Conservation (phyloP, 2,113 vertebrate genomes). For the Mus pahari region DNA sequence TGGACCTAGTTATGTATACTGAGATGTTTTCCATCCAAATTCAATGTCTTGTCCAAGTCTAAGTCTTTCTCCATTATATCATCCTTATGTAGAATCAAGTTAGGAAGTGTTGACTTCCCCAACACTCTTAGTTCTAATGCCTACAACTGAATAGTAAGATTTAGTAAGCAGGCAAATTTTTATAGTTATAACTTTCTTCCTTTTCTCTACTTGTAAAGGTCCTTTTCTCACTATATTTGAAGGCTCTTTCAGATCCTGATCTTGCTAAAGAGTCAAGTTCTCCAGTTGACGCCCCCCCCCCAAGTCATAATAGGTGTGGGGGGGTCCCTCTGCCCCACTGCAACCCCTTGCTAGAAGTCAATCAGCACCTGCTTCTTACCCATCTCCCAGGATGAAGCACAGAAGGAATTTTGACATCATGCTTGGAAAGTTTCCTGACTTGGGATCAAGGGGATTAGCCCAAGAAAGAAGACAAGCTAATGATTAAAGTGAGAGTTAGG, state of each 20-base stretch:
- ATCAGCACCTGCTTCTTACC: slow-evolving; percentile 11
- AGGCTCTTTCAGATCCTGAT: slow-evolving; percentile 26
- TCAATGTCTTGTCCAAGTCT: not conserved
- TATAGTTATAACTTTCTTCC: not conserved
- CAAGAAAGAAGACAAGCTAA: slow-evolving; percentile 74
- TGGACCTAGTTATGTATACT: slow-evolving; percentile 45
- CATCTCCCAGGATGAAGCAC: slow-evolving; percentile 9
- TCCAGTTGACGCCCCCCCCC: not conserved
- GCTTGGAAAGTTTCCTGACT: slow-evolving; percentile 72
- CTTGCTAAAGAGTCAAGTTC: not conserved
- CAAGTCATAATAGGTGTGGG: slow-evolving; percentile 40
- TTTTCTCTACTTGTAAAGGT: slow-evolving; percentile 16
- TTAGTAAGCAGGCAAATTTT: slow-evolving; percentile 14
- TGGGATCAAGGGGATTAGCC: slow-evolving; percentile 68
- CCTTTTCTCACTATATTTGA: slow-evolving; percentile 33
- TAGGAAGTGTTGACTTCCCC: slow-evolving; percentile 28
- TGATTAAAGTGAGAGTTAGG: slow-evolving; percentile 71
- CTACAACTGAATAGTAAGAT: slow-evolving; percentile 39
- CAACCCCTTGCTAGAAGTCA: not conserved
- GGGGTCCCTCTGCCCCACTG: not conserved
- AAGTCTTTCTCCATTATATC: not conserved
- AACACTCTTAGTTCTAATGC: not conserved
- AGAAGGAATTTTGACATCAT: slow-evolving; percentile 59
- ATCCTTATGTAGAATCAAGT: slow-evolving; percentile 23
- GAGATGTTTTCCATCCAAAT: not conserved